phyloP scores from a whole-genome alignment of 1,140 invertebrate genomes.

The Drosophila kanapiae region DNA sequence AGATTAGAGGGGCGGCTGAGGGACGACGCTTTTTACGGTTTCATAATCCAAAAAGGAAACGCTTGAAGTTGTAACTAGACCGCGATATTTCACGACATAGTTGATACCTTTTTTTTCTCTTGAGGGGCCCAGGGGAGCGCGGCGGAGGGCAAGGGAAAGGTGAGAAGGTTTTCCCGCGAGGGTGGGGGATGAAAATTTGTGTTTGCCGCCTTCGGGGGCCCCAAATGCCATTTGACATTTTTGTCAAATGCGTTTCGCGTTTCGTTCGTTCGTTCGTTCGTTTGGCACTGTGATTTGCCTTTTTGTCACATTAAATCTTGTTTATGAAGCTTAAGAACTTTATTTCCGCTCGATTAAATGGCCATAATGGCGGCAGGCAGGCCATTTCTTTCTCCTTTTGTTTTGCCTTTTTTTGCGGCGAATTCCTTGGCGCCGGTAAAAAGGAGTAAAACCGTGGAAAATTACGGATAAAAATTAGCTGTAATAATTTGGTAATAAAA shows the following conservation, averaged over 20 bases:
- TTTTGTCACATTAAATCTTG: conserved; percentile 83
- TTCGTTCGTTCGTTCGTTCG: neutral
- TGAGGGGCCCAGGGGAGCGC: neutral
- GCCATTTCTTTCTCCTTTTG: neutral
- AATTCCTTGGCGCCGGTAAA: neutral
- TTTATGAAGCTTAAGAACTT: conserved; percentile 79
- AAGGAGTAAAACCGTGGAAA: conserved; percentile 5
- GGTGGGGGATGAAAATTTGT: neutral
- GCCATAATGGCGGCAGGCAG: conserved; percentile 67
- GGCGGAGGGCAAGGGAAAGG: neutral
- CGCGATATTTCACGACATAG: conserved; percentile 66
- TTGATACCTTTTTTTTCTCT: conserved; percentile 26
- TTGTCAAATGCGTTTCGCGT: conserved; percentile 47
- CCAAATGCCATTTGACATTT: conserved; percentile 77
- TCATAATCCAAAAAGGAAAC: conserved; percentile 69
- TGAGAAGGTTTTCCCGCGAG: conserved; percentile 14
- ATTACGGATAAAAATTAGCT: neutral
- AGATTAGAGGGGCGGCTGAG: conserved; percentile 28
- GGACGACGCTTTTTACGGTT: conserved; percentile 47
- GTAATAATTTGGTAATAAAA: conserved; percentile 10
- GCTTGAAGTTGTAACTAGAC: conserved; percentile 78
- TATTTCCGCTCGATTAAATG: conserved; percentile 81
- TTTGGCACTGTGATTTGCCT: conserved; percentile 71
- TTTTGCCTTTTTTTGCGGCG: conserved; percentile 3
- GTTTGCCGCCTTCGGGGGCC: conserved; percentile 60